phyloP scores from a whole-genome alignment of 1,140 invertebrate species.

The Ctenoplectra terminalis region DNA sequence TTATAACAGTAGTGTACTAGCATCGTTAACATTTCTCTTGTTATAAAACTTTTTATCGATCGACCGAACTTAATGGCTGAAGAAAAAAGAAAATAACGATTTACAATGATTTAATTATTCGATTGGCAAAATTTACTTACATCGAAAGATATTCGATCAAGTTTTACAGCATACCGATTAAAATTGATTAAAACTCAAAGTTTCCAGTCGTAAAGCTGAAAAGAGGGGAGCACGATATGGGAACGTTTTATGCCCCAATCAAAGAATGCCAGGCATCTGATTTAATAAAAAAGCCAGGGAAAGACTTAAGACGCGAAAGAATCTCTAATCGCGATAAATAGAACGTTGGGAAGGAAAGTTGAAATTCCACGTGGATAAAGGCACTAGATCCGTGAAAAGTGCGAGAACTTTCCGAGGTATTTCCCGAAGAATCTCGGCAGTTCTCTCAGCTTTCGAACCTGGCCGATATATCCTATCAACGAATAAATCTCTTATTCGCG shows the following conservation, averaged over 20 bases:
- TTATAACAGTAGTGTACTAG: too few relatives aligned
- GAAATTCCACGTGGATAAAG: constrained; percentile 33
- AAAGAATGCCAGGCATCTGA: neutral
- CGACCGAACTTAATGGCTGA: too few relatives aligned
- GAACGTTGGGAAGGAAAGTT: neutral
- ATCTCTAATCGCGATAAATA: constrained; percentile 34
- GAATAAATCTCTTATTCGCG: constrained; percentile 42
- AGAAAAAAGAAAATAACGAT: too few relatives aligned
- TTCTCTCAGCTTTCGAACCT: neutral
- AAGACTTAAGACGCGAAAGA: neutral
- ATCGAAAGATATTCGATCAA: rapidly evolving
- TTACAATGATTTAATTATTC: too few relatives aligned
- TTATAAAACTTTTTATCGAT: too few relatives aligned
- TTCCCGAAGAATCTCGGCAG: constrained; percentile 23
- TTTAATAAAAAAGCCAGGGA: neutral
- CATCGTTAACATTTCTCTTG: too few relatives aligned
- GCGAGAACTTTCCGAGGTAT: constrained; percentile 23
- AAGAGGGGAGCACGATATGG: neutral
- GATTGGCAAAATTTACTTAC: too few relatives aligned
- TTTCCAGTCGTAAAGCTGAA: neutral
- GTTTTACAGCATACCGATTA: neutral
- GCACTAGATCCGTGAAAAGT: constrained; percentile 21
- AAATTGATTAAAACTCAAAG: neutral
- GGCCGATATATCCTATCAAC: constrained; percentile 13
- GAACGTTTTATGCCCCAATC: neutral